phyloP scores from a whole-genome alignment of 2,113 vertebrate species.

The Petaurus breviceps region DNA sequence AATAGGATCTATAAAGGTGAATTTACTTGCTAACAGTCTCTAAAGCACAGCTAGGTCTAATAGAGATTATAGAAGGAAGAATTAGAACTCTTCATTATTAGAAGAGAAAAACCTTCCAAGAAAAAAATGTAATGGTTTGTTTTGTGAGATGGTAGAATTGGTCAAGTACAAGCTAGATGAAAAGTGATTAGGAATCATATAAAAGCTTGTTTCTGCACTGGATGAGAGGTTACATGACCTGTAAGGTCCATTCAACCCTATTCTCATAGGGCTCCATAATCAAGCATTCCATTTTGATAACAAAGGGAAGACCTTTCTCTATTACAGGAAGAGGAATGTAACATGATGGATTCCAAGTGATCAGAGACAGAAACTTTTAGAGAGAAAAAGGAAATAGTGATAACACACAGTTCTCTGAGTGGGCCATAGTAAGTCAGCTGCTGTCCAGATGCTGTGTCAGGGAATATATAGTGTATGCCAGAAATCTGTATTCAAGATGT shows the following conservation, averaged over 20 bases:
- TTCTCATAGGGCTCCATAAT: not conserved
- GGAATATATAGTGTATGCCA: constrained; percentile 6
- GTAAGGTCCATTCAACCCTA: not conserved
- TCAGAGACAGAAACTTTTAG: constrained; percentile 12
- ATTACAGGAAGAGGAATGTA: not conserved
- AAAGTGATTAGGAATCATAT: not conserved
- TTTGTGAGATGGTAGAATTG: not conserved
- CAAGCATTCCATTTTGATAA: constrained; percentile 28
- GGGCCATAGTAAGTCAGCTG: not conserved
- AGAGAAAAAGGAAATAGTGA: constrained; percentile 14
- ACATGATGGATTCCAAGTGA: constrained; percentile 33
- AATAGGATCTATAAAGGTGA: not conserved
- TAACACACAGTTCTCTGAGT: not conserved
- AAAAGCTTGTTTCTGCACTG: not conserved
- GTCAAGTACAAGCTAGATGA: not conserved
- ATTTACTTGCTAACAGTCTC: not conserved
- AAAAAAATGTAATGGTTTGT: not conserved
- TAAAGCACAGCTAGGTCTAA: not conserved
- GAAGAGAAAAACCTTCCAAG: not conserved
- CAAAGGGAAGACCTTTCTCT: not conserved
- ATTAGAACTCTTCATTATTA: not conserved
- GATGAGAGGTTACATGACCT: not conserved
- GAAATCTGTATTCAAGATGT: constrained; percentile 34
- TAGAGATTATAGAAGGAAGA: not conserved
- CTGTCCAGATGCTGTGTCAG: constrained; percentile 55